Percentiles rank a stretch among this genome's conserved stretches.
Conservation (phyloP, 2,888 invertebrate genomes). For the Brachynemurus nebulosus region DNA sequence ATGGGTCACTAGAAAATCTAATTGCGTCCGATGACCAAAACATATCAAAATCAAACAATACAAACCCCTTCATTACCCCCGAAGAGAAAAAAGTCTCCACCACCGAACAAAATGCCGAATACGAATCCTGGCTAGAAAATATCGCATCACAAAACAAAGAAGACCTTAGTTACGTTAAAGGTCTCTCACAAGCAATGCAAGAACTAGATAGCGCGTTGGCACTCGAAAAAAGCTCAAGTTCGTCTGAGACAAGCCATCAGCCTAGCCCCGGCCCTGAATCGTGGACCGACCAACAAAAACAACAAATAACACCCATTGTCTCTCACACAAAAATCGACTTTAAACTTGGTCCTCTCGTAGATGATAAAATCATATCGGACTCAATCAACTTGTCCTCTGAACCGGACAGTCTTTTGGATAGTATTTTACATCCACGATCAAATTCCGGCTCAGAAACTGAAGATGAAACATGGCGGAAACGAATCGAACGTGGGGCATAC, state of each 20-base stretch:
- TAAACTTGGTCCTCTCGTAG: constrained; percentile 26
- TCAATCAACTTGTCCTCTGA: constrained; percentile 14
- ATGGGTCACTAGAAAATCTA: constrained; percentile 52
- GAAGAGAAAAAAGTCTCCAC: not conserved
- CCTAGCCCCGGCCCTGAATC: constrained; percentile 39
- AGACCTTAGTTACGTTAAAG: constrained; percentile 43
- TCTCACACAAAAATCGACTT: constrained; percentile 25
- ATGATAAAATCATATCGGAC: constrained; percentile 8
- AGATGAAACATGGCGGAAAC: constrained; percentile 45
- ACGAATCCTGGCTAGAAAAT: constrained; percentile 47
- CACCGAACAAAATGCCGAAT: not conserved
- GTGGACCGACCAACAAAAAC: constrained; percentile 12
- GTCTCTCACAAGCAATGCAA: constrained; percentile 47
- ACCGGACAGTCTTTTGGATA: constrained; percentile 24
- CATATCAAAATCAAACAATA: constrained; percentile 1
- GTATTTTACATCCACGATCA: constrained; percentile 22
- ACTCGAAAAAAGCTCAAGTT: constrained; percentile 44
- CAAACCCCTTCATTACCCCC: constrained; percentile 6
- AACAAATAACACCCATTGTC: constrained; percentile 7
- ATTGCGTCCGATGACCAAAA: constrained; percentile 16
- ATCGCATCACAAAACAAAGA: constrained; percentile 43
- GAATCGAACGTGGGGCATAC: constrained; percentile 43
- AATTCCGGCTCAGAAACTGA: constrained; percentile 46
- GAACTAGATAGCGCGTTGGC: constrained; percentile 48
- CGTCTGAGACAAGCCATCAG: constrained; percentile 43